Evolutionary conservation across 2,113 vertebrate genomes (phyloP), one percentile per base, ranked within the genome.

Genomic region (Thunnus thynnus): DNA sequence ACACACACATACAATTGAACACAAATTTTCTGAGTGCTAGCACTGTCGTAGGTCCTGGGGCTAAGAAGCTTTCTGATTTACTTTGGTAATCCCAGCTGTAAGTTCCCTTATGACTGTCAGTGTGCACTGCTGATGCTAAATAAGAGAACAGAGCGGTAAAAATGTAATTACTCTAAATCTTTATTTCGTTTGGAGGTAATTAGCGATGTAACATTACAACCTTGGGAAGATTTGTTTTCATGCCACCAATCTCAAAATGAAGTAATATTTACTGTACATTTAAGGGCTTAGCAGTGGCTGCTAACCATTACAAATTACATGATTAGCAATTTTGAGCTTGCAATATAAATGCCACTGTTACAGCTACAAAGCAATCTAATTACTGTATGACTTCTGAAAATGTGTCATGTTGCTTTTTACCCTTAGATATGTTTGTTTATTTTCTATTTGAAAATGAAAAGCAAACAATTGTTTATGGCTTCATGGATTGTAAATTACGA

Each of bases 31-130:
- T 51, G 27, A 55, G 62, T 55, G 73, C 68, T 6, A 73, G 72
- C 44, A 17, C 68, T 86, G 81, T 84, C 56, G n/a, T 70, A 84
- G 86, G 84, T 86, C 84, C 79, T 82, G 90, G 56, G 82, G 87
- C 84, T 92, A 91, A 92, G 91, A 88, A 85, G 91, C 90, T 91
- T 91, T 92, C 78, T 83, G 91, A 89, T 92, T 89, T 91, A 88
- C 86, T 89, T 86, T 83, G 78, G 84, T 93, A 89, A 93, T 93
- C 92, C 91, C 84, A 79, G 83, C 78, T 93, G 82, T 86, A 88
- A 88, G 77, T 91, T 84, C 76, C 78, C 80, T 82, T 54, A 76
- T 88, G 79, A 77, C 82, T 82, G 88, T 80, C 76, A 78, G 77
- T 47, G 78, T 72, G 65, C 63, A 14, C 57, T 27, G 63, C 74